Evolutionary conservation across 53 echinoderm and acorn worm genomes (phyloP).

Genomic region (Luidia sarsii): DNA sequence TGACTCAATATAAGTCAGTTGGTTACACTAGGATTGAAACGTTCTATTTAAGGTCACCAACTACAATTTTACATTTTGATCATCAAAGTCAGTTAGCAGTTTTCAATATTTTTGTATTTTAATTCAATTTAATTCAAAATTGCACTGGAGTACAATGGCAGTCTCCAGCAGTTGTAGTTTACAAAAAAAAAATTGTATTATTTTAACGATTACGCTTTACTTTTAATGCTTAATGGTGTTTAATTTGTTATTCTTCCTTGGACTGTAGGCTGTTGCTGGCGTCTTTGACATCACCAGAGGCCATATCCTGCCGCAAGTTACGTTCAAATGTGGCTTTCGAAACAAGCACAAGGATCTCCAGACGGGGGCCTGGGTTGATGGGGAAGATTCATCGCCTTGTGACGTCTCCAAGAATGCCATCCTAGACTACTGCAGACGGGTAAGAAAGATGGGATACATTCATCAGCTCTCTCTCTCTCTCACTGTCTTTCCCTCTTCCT

Average conservation of each 20-base stretch:
- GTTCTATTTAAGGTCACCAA: too few relatives aligned
- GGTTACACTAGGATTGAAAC: too few relatives aligned
- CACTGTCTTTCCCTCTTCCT: too few relatives aligned
- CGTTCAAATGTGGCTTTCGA: slow-evolving; percentile 69
- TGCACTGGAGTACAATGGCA: not conserved
- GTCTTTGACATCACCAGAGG: slow-evolving; percentile 66
- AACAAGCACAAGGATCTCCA: slow-evolving; percentile 76
- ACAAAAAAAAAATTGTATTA: not conserved
- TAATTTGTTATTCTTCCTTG: slow-evolving; percentile 11
- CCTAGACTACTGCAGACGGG: slow-evolving; percentile 88
- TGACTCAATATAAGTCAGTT: too few relatives aligned
- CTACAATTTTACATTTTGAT: too few relatives aligned
- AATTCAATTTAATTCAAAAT: not conserved
- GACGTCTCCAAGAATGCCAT: slow-evolving; percentile 62
- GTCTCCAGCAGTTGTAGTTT: not conserved
- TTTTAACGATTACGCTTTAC: not conserved
- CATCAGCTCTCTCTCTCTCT: too few relatives aligned
- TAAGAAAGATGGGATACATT: slow-evolving; percentile 31
- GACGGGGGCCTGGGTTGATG: slow-evolving; percentile 74
- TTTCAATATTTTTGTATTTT: too few relatives aligned
- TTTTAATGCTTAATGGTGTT: not conserved
- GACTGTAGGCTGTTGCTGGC: slow-evolving; percentile 76
- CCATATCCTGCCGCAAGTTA: slow-evolving; percentile 66
- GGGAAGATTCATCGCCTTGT: slow-evolving; percentile 60
- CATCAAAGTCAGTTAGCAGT: too few relatives aligned